Evolutionary conservation across 2,113 vertebrate genomes (phyloP), one percentile per base, ranked within the genome.

Genomic region (Crotalus horridus): DNA sequence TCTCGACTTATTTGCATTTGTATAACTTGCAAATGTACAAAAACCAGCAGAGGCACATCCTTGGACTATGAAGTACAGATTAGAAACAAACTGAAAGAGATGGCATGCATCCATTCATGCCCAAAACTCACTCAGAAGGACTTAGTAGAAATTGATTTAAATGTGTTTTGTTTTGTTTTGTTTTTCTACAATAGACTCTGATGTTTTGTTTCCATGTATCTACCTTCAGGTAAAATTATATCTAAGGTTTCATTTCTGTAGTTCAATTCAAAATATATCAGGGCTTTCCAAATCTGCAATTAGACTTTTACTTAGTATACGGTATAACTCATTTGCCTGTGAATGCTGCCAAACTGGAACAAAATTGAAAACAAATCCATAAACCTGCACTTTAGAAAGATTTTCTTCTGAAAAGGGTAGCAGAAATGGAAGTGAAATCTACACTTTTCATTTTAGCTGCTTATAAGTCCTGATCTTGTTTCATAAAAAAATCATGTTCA

Each of bases 391-490:
- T 85, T 69, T 92, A 29, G 91, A 96, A 92, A 48, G 39, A 0
- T 0, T 95, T 20, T 1, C 3, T 94, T 93, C 46, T 81, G 89
- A 88, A 94, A 55, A 0, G 0, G 85, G 4, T 6, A 85, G 21
- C 64, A 89, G 90, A 94, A 93, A 90, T 87, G 0, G 29, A 87
- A 89, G 74, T 92, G 46, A 1, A 6, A 46, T 21, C 33, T 0
- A 86, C 23, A 89, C 85, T 58, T 94, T 33, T 92, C 85, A 0
- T 69, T 81, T 91, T 90, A 90, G 12, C 1, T 92, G 1, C 3
- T 7, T 92, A 20, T 89, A 26, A 46, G 2, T 92, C 94, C 87
- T 94, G 21, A 90, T 1, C 12, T 90, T 11, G 2, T 74, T 95
- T 93, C 24, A 93, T 51, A 93, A 55, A 29, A 29, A 61, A 94